Conservation (phyloP, 2,113 vertebrate genomes). For the Labeo catla region DNA sequence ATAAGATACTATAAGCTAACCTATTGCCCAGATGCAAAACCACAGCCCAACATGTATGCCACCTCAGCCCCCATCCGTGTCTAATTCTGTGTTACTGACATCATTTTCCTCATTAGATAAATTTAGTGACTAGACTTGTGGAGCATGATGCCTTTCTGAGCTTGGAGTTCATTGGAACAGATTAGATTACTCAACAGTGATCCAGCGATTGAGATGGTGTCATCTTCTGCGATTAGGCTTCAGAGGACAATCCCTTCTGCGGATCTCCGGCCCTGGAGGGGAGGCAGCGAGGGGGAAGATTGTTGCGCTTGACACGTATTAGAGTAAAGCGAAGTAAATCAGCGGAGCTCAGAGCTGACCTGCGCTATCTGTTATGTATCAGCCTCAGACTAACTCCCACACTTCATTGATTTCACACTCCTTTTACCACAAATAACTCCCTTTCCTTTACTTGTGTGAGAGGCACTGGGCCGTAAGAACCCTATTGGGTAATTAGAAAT, state of each 20-base stretch:
- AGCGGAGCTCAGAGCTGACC: constrained; percentile 46
- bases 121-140: constrained; percentile 35
- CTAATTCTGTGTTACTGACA: constrained; percentile 27
- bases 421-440: constrained; percentile 35
- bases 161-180: constrained; percentile 43
- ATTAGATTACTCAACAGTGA: constrained; percentile 54
- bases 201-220: constrained; percentile 49
- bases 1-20: not conserved
- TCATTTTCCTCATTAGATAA: constrained; percentile 40
- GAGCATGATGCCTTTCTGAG: constrained; percentile 32
- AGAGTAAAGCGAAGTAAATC: constrained; percentile 53
- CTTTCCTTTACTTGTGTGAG: constrained; percentile 33
- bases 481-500: constrained; percentile 20
- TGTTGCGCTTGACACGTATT: constrained; percentile 31
- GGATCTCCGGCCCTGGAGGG: constrained; percentile 39
- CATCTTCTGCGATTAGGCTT: constrained; percentile 41
- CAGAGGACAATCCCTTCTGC: constrained; percentile 21
- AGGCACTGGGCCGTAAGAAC: constrained; percentile 15
- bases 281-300: constrained; percentile 48
- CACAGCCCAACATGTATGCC: not conserved
- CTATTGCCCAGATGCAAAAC: constrained; percentile 62
- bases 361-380: constrained; percentile 51
- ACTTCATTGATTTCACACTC: constrained; percentile 51
- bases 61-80: constrained; percentile 13
- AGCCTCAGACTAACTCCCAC: constrained; percentile 27